Conservation (phyloP, 2,113 vertebrate genomes). For the Amblyopsis rosae region DNA sequence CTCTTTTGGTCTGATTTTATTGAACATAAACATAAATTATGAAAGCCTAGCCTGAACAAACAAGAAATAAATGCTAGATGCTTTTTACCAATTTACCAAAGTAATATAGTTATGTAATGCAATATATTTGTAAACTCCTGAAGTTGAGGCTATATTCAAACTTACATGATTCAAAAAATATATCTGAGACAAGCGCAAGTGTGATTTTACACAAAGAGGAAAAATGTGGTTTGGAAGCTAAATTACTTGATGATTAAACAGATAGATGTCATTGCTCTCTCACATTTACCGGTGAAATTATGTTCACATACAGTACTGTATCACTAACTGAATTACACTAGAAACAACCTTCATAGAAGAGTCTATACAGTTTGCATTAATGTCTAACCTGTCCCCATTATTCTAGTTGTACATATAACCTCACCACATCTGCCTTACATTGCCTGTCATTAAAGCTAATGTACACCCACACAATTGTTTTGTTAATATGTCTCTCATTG, state of each 20-base stretch:
- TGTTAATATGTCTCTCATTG: too few species aligned
- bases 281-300: constrained; percentile 18
- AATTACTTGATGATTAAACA: constrained; percentile 19
- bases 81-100: too few species aligned
- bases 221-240: constrained; percentile 51
- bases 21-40: too few species aligned
- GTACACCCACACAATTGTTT: too few species aligned
- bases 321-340: constrained; percentile 16
- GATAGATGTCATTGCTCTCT: constrained; percentile 16
- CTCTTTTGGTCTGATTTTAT: too few species aligned
- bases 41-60: too few species aligned
- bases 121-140: constrained; percentile 17
- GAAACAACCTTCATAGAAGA: constrained; percentile 25
- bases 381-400: neutral
- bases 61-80: too few species aligned
- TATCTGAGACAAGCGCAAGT: constrained; percentile 29
- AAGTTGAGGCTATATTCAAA: constrained; percentile 20
- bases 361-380: constrained; percentile 38
- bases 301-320: constrained; percentile 3
- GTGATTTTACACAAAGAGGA: constrained; percentile 32
- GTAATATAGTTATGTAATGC: too few species aligned
- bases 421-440: too few species aligned
- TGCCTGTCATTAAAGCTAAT: too few species aligned
- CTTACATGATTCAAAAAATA: constrained; percentile 48
- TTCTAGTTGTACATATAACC: neutral